A percentile compares a stretch with the other conserved stretches of the same genome.
These are phyloP conservation scores for Caenorhabditis brenneri DNA, from an alignment of 1,140 invertebrate species.

Conservation along the genomic window DNA sequence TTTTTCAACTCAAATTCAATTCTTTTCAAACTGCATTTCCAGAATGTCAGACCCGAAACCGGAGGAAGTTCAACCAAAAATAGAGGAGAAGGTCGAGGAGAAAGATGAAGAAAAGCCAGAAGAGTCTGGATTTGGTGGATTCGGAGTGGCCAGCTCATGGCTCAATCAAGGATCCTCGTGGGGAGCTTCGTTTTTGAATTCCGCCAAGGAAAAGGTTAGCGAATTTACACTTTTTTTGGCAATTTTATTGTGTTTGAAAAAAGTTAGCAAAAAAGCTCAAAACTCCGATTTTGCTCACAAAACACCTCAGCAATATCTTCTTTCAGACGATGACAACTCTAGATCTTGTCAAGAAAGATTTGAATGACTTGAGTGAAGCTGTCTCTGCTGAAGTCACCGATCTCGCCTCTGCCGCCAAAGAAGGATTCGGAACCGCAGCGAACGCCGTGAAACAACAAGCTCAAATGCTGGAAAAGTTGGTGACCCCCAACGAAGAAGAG, in stretches of 20 bases:
- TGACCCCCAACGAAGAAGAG: conserved; percentile 22
- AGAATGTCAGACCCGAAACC: conserved; percentile 7
- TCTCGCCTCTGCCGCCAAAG: conserved; percentile 46
- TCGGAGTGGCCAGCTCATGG: conserved; percentile 24
- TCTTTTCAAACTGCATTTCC: background rate
- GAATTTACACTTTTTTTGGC: background rate
- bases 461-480: conserved; percentile 1
- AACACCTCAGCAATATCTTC: background rate
- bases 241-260: background rate
- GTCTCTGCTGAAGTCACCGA: conserved; percentile 43
- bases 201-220: conserved; percentile 41
- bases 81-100: background rate
- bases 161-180: background rate
- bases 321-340: conserved; percentile 47
- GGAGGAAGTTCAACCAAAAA: background rate
- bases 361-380: conserved; percentile 43
- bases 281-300: no score
- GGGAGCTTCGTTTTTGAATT: conserved; percentile 42
- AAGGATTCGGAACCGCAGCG: conserved; percentile 22
- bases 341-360: conserved; percentile 46
- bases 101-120: background rate
- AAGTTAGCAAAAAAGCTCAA: background rate
- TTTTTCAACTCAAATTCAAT: background rate
- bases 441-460: conserved; percentile 32
- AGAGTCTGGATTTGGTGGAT: background rate